Conservation (phyloP, 1,140 invertebrate species). For the Lepidurus arcticus region DNA sequence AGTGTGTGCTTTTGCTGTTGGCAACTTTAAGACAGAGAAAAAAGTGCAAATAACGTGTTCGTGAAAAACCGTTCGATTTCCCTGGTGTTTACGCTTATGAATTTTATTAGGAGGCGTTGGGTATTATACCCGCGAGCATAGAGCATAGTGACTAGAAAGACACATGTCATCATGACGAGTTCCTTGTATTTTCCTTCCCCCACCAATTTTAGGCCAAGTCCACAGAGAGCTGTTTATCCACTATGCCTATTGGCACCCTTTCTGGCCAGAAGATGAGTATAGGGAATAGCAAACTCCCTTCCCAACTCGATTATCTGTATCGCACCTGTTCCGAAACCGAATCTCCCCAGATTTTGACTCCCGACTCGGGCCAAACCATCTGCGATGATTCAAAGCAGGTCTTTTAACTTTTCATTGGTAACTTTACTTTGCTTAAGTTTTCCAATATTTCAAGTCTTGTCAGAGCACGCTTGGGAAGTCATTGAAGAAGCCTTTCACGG, state of each 20-base stretch:
- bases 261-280: neutral
- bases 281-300: neutral
- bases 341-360: neutral
- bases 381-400: no score
- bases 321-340: slow-evolving; percentile 1
- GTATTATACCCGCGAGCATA: neutral
- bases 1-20: no score
- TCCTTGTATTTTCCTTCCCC: neutral
- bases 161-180: slow-evolving; percentile 3
- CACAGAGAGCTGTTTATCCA: slow-evolving; percentile 4
- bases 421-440: neutral
- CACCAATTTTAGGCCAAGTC: neutral
- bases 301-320: neutral
- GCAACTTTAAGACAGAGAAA: no score
- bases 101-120: neutral
- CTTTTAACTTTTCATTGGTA: no score
- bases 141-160: neutral
- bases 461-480: neutral
- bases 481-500: neutral
- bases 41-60: no score
- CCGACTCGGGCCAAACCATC: no score
- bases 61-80: neutral
- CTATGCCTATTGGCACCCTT: neutral
- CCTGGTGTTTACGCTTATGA: slow-evolving; percentile 8
- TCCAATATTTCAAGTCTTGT: neutral